phyloP scores from a whole-genome alignment of 1,140 invertebrate species.

The Saccostrea echinata region DNA sequence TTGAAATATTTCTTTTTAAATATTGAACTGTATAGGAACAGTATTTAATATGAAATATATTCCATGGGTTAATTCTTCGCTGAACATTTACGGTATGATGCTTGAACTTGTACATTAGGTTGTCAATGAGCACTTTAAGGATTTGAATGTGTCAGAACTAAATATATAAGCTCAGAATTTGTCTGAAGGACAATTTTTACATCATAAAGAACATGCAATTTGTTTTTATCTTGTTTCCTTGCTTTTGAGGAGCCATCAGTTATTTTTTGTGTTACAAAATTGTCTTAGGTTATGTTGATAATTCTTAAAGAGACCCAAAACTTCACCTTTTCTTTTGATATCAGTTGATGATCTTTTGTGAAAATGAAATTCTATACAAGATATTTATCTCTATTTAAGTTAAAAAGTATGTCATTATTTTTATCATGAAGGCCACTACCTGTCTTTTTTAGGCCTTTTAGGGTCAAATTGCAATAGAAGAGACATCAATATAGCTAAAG shows the following conservation, averaged over 20 bases:
- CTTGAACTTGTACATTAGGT: no score
- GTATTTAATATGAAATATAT: no score
- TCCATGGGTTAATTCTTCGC: no score
- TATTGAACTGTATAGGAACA: no score
- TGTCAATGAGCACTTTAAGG: no score
- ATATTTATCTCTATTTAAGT: slow-evolving; percentile 1
- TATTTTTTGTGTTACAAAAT: background rate
- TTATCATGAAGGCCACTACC: background rate
- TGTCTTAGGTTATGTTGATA: background rate
- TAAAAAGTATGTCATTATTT: slow-evolving; percentile 31
- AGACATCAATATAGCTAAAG: background rate
- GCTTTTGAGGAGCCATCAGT: background rate
- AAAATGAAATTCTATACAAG: slow-evolving; percentile 27
- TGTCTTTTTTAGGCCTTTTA: slow-evolving; percentile 3
- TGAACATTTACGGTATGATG: no score
- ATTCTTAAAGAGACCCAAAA: background rate
- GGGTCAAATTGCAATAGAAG: slow-evolving; percentile 24
- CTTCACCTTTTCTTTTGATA: slow-evolving; percentile 17
- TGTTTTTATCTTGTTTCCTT: background rate
- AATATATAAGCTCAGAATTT: background rate
- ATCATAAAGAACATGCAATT: background rate
- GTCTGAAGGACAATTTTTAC: background rate
- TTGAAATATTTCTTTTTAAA: no score
- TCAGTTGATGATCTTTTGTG: background rate
- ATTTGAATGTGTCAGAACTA: background rate